Base-by-base conservation (phyloP, 1,140 invertebrate species). In the Eriosoma lanigerum region DNA sequence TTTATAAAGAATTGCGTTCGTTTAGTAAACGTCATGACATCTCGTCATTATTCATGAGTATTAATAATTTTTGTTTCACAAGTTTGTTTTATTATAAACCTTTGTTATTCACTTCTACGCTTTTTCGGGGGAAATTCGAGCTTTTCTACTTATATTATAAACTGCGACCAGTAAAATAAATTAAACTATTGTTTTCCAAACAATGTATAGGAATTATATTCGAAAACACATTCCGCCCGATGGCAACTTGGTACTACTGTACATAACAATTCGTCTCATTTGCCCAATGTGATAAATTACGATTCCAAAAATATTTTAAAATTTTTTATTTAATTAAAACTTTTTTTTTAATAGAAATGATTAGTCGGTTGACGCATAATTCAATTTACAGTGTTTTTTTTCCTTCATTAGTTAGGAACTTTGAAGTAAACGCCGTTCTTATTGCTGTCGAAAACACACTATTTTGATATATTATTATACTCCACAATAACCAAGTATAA, bases 401-500 rank as follows among this genome's bases (percentile, higher is more conserved):
- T n/a, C n/a, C n/a, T n/a, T 58, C 56, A 58, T 15, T 58, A 15
- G 56, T 58, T 58, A 5, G 12, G 24, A 13, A 58, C n/a, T n/a
- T n/a, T 58, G 24, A 58, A 58, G 21, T n/a, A 58, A 58, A 58
- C 21, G 21, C n/a, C n/a, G n/a, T n/a, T n/a, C 56, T 58, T n/a
- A 58, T 58, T 58, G 56, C 56, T 58, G 56, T 58, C 56, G 15
- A 58, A 58, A 58, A 58, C 21, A 24, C 21, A 58, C 21, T 58
- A 58, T 58, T 58, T 58, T 58, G 56, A 1, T 15, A 15, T n/a
- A n/a, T n/a, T n/a, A n/a, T n/a, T n/a, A n/a, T n/a, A n/a, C n/a
- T n/a, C n/a, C n/a, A n/a, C n/a, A n/a, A n/a, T n/a, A n/a, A n/a
- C n/a, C n/a, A n/a, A n/a, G n/a, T n/a, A n/a, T n/a, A n/a, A n/a